Evolutionary conservation across 2,797 vertebrate species (phyloP), one percentile per base, ranked within the genome.

Genomic region (Dallia pectoralis): DNA sequence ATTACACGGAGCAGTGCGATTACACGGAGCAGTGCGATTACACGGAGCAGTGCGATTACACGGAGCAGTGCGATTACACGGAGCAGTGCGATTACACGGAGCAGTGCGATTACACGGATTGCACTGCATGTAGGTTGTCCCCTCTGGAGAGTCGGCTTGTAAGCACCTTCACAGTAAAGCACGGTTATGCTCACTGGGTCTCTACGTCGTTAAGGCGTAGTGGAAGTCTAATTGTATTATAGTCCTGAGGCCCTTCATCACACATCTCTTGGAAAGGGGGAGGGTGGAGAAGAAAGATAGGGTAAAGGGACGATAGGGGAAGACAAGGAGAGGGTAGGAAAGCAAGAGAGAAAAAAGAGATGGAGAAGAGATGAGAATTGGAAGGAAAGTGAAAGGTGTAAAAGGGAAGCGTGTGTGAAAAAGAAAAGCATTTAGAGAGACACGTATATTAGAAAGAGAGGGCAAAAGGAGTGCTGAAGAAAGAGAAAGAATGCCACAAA

Each of bases 321-420:
- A 22, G 29, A 32, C 48, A 53, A 51, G 33, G n/a, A 56, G 68
- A 53, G 18, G n/a, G 48, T n/a, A 30, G 30, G 11, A 53, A 30
- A 69, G 19, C 22, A 12, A 44, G 27, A 30, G 27, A 30, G 3
- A 40, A 44, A 16, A 25, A 7, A 18, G 30, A 66, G 32, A 66
- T 6, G 32, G 67, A 69, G 68, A 30, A n/a, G 30, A 69, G 47
- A 49, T 47, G 67, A 51, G 67, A 69, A 48, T 51, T 25, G 49
- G 49, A 47, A 69, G 47, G 67, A 69, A 47, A 47, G 67, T 29
- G 25, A 69, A 27, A 48, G 11, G 30, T 44, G 29, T 44, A 49
- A 44, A 36, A n/a, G 33, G 18, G 44, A 29, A 18, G 15, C 15
- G 29, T 30, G 27, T 30, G 4, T 6, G 15, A 16, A 15, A 64